Evolutionary conservation across 2,888 invertebrate species (phyloP).

Genomic region (Stomorhina lunata): DNA sequence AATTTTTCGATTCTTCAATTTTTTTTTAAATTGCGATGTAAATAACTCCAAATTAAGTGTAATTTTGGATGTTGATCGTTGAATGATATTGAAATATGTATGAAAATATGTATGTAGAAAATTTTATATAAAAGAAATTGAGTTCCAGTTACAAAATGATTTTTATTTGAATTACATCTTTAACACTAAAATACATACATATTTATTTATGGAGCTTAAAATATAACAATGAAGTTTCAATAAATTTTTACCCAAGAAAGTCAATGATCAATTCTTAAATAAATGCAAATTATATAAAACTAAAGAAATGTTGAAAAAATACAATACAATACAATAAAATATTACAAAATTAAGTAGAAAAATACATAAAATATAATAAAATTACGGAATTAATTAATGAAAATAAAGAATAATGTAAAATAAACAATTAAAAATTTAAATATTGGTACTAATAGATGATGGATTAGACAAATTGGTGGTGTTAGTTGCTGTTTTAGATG

Average conservation of each 20-base stretch:
- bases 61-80: no score
- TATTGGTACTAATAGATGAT: conserved; percentile 38
- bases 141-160: neutral
- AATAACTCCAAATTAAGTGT: no score
- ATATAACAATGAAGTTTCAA: conserved; percentile 24
- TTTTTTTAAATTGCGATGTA: no score
- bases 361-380: conserved; percentile 38
- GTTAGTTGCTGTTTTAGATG: conserved; percentile 16
- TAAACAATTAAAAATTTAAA: conserved; percentile 59
- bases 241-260: conserved; percentile 51
- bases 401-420: neutral
- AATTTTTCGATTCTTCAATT: no score
- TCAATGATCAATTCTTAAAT: conserved; percentile 66
- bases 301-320: neutral
- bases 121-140: neutral
- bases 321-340: conserved; percentile 46
- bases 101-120: no score
- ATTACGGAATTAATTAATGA: conserved; percentile 8
- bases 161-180: neutral
- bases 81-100: no score
- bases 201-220: conserved; percentile 8
- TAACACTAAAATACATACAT: neutral
- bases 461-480: conserved; percentile 37
- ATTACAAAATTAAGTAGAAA: conserved; percentile 62
- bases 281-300: conserved; percentile 54